These are phyloP conservation scores for Oligia fasciuncula DNA, from an alignment of 2,888 invertebrate species.

Conservation along the genomic window DNA sequence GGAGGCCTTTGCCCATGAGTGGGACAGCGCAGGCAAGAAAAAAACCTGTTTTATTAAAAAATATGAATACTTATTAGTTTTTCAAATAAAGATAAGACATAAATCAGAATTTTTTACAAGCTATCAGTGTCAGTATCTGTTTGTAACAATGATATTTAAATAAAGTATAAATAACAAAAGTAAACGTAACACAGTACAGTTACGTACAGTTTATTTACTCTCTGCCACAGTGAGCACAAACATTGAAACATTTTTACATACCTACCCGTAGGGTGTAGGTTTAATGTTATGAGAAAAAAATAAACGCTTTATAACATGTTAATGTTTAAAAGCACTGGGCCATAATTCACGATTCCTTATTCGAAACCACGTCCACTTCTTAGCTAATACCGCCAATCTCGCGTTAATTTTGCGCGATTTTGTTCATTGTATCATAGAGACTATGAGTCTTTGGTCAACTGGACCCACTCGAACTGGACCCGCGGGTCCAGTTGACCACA, in stretches of 20 bases:
- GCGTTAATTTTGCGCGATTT: too few species aligned
- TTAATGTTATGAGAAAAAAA: slow-evolving; percentile 7
- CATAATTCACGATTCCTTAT: too few species aligned
- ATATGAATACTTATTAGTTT: background rate
- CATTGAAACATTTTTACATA: slow-evolving; percentile 19
- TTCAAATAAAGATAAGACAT: background rate
- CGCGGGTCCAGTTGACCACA: too few species aligned
- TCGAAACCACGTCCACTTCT: too few species aligned
- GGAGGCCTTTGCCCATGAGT: too few species aligned
- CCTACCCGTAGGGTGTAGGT: background rate
- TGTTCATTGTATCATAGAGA: too few species aligned
- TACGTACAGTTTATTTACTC: background rate
- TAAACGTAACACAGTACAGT: background rate
- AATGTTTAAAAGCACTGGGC: background rate
- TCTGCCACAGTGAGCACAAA: slow-evolving; percentile 3
- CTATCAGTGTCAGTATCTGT: background rate
- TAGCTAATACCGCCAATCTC: too few species aligned
- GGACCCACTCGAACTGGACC: too few species aligned
- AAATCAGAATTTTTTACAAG: background rate
- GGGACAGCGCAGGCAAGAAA: too few species aligned
- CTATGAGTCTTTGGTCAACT: too few species aligned
- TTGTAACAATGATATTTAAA: slow-evolving; percentile 1
- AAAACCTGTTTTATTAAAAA: background rate
- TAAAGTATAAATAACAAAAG: background rate
- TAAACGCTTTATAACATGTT: background rate